These are phyloP conservation scores for Phragmatobia fuliginosa DNA, from an alignment of 2,888 invertebrate species.

Conservation along the genomic window DNA sequence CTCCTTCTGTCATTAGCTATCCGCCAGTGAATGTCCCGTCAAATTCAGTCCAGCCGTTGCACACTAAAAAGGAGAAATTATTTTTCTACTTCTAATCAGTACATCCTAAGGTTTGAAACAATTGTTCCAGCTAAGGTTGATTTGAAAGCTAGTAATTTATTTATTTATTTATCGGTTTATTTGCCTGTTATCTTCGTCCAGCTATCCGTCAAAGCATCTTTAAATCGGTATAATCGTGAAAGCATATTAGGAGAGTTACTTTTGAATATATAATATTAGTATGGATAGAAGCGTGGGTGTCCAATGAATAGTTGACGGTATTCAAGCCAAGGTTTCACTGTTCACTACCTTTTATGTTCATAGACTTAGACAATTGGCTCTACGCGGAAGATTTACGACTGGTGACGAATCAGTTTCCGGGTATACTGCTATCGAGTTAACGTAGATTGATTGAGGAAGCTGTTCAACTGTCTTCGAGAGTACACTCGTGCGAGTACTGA, in stretches of 20 bases:
- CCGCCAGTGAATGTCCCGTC: too few relatives aligned
- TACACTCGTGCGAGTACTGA: neutral
- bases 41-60: too few relatives aligned
- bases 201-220: too few relatives aligned
- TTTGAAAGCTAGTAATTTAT: too few relatives aligned
- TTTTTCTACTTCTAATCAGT: neutral
- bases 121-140: neutral
- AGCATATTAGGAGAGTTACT: too few relatives aligned
- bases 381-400: conserved; percentile 48
- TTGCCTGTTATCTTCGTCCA: too few relatives aligned
- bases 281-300: conserved; percentile 48
- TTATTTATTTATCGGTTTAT: too few relatives aligned
- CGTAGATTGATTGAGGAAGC: conserved; percentile 18
- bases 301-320: conserved; percentile 40
- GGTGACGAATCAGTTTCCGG: conserved; percentile 42
- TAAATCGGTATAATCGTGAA: too few relatives aligned
- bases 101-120: neutral
- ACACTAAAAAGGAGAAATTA: neutral
- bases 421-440: conserved; percentile 14
- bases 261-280: too few relatives aligned
- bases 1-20: too few relatives aligned
- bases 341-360: conserved; percentile 37
- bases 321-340: conserved; percentile 46
- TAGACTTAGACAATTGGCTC: conserved; percentile 33
- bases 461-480: conserved; percentile 11